A percentile compares a stretch with the other conserved stretches of the same genome.
These are phyloP conservation scores for Actias luna DNA, from an alignment of 2,888 invertebrate genomes.

Conservation along the genomic window DNA sequence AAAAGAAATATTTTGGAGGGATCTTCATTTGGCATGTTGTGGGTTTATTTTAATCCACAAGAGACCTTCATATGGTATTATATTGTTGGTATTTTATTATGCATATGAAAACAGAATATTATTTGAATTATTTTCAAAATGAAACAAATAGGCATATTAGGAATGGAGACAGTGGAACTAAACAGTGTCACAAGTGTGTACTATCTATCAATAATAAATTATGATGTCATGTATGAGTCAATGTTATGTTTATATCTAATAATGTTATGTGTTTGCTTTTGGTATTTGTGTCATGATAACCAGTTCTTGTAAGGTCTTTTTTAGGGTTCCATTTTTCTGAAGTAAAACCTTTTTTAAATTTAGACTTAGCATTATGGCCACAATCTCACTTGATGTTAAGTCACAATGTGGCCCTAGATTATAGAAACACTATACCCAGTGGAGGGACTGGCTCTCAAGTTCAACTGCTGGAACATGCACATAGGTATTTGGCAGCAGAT, in stretches of 20 bases:
- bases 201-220: conserved; percentile 9
- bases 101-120: too few species aligned
- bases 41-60: too few species aligned
- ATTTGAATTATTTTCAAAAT: neutral
- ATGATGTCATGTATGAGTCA: conserved; percentile 14
- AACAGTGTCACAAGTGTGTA: neutral
- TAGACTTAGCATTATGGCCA: neutral
- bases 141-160: neutral
- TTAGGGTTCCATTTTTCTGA: neutral
- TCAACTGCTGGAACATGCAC: too few species aligned
- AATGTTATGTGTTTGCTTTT: neutral
- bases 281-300: conserved; percentile 9
- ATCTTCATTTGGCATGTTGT: too few species aligned
- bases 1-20: too few species aligned
- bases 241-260: conserved; percentile 1
- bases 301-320: conserved; percentile 3
- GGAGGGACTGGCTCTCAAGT: too few species aligned
- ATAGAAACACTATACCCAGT: too few species aligned
- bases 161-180: neutral
- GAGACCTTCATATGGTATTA: too few species aligned
- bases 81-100: too few species aligned
- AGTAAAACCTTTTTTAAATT: neutral
- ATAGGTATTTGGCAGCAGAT: too few species aligned
- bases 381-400: too few species aligned
- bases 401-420: too few species aligned